phyloP scores from a whole-genome alignment of 1,140 invertebrate genomes.

The Vanessa tameamea region DNA sequence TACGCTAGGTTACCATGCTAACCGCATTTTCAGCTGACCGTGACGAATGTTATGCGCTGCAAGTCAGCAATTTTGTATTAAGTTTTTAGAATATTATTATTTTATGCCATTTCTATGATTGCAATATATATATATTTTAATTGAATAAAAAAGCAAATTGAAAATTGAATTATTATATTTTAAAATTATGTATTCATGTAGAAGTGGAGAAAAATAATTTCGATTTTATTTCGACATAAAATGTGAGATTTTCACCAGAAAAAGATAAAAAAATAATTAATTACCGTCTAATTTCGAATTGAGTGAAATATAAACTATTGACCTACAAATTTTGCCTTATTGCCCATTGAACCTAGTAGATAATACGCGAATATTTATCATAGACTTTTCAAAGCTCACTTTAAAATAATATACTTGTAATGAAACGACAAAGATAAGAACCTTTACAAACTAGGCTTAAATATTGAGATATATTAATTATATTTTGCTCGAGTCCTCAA shows the following conservation, averaged over 20 bases:
- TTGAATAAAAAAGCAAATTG: too few relatives aligned
- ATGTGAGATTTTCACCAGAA: too few relatives aligned
- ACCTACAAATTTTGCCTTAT: not conserved
- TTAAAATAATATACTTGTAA: not conserved
- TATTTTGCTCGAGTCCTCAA: constrained; percentile 1
- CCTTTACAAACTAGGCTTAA: constrained; percentile 3
- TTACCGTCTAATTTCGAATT: not conserved
- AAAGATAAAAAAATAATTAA: too few relatives aligned
- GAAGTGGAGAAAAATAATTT: too few relatives aligned
- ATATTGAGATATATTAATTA: constrained; percentile 9
- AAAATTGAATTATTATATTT: too few relatives aligned
- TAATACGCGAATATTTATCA: constrained; percentile 21
- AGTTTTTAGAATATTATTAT: too few relatives aligned
- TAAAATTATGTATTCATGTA: too few relatives aligned
- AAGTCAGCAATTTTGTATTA: not conserved
- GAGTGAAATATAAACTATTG: not conserved
- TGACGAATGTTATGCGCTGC: constrained; percentile 1
- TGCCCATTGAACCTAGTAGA: not conserved
- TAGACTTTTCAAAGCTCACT: constrained; percentile 13
- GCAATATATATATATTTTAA: too few relatives aligned
- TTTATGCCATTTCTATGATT: too few relatives aligned
- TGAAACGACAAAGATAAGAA: constrained; percentile 8
- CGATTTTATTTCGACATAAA: too few relatives aligned
- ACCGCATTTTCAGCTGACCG: constrained; percentile 13
- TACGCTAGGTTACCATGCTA: not conserved